A percentile compares a stretch with the other conserved stretches of the same genome.
phyloP scores from a whole-genome alignment of 2,888 invertebrate genomes.

The Leptarthrus brevirostris region DNA sequence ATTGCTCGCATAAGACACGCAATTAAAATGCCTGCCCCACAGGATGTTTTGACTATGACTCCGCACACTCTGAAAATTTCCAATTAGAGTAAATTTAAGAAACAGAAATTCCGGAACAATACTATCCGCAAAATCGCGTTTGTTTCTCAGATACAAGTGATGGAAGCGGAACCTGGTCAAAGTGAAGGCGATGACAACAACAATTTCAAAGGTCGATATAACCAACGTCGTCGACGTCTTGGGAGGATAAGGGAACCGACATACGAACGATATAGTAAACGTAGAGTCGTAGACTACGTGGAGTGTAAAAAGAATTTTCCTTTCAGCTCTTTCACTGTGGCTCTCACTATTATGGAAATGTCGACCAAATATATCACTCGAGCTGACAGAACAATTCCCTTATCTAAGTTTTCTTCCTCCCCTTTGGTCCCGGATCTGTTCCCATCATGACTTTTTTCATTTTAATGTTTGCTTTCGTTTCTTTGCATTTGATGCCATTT shows the following conservation, averaged over 20 bases:
- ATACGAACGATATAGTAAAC: neutral
- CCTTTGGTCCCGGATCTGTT: neutral
- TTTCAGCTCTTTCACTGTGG: slow-evolving; percentile 43
- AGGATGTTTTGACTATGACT: neutral
- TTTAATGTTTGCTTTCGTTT: slow-evolving; percentile 12
- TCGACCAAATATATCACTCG: slow-evolving; percentile 76
- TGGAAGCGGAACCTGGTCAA: slow-evolving; percentile 2
- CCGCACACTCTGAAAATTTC: slow-evolving; percentile 27
- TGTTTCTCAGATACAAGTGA: slow-evolving; percentile 5
- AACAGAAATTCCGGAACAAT: slow-evolving; percentile 8
- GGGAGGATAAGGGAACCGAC: slow-evolving; percentile 22
- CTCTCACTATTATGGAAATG: slow-evolving; percentile 68
- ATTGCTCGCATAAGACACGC: slow-evolving; percentile 37
- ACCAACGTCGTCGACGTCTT: slow-evolving; percentile 10
- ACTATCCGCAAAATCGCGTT: slow-evolving; percentile 16
- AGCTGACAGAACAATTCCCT: slow-evolving; percentile 77
- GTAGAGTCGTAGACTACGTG: slow-evolving; percentile 13
- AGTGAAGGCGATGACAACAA: slow-evolving; percentile 26
- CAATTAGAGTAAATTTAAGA: slow-evolving; percentile 36
- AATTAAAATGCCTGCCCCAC: slow-evolving; percentile 37
- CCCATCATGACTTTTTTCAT: neutral
- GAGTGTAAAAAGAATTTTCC: slow-evolving; percentile 44
- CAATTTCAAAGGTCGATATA: slow-evolving; percentile 15
- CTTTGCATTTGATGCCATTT: neutral
- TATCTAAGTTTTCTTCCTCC: slow-evolving; percentile 64